These are phyloP conservation scores for Anguilla obscura DNA, from an alignment of 2,797 vertebrate genomes.

Conservation along the genomic window DNA sequence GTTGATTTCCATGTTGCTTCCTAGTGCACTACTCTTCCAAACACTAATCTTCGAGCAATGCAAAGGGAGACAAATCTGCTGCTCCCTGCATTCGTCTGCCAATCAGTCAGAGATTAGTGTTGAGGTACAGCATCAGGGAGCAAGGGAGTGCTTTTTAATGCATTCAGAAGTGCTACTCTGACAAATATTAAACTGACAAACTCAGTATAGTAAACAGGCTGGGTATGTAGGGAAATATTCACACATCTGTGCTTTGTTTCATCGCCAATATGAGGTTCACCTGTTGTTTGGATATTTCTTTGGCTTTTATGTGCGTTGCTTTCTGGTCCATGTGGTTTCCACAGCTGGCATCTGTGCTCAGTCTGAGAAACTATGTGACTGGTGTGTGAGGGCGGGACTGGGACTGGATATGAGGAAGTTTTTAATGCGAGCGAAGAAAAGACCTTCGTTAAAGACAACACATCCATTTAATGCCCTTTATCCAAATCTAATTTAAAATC, in stretches of 20 bases:
- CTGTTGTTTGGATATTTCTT: background rate
- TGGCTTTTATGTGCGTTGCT: background rate
- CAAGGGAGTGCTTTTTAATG: background rate
- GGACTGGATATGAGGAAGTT: background rate
- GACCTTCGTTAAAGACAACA: background rate
- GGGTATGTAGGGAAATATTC: background rate
- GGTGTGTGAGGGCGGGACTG: background rate
- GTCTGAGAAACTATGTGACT: background rate
- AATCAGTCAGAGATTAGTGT: background rate
- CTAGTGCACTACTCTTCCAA: background rate
- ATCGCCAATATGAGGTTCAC: background rate
- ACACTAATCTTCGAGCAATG: background rate
- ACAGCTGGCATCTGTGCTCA: background rate
- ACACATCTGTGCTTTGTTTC: background rate
- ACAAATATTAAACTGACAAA: no score
- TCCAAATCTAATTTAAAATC: background rate
- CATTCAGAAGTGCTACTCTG: background rate
- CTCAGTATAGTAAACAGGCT: background rate
- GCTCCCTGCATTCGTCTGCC: background rate
- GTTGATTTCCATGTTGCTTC: background rate
- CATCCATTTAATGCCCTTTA: background rate
- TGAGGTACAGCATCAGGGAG: background rate
- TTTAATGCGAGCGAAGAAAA: background rate
- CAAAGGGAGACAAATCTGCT: background rate
- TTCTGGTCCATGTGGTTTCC: background rate